These are phyloP conservation scores for Anableps anableps DNA, from an alignment of 2,797 vertebrate species.

Conservation along the genomic window DNA sequence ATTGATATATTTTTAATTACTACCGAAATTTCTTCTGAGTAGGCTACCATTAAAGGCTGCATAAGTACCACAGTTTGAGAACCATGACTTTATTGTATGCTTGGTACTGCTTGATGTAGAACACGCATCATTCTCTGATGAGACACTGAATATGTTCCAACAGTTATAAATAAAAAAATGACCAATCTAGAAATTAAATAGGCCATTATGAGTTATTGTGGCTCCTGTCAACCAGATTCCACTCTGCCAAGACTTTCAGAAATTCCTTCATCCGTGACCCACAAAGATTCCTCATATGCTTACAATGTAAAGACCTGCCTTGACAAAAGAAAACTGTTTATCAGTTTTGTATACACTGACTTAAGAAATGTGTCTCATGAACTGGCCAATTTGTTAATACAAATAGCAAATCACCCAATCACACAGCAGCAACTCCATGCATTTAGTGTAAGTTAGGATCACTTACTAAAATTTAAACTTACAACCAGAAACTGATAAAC, in stretches of 20 bases:
- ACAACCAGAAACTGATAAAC: not conserved
- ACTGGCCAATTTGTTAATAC: not conserved
- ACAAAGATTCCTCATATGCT: not conserved
- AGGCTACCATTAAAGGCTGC: not conserved
- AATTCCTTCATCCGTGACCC: not conserved
- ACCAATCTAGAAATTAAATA: constrained; percentile 2
- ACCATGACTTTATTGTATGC: not conserved
- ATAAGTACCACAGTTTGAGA: not conserved
- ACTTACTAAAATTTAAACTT: not conserved
- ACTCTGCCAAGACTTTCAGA: not conserved
- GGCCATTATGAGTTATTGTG: constrained; percentile 6
- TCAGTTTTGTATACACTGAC: not conserved
- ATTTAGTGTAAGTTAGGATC: not conserved
- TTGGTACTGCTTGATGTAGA: not conserved
- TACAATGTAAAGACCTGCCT: not conserved
- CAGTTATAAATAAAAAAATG: not conserved
- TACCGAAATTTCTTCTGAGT: not conserved
- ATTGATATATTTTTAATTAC: not conserved
- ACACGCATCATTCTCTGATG: not conserved
- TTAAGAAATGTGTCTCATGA: too few species aligned
- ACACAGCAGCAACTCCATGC: not conserved
- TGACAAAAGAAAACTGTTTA: not conserved
- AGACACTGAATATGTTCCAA: not conserved
- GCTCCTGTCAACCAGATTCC: not conserved
- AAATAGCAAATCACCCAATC: not conserved